phyloP scores from a whole-genome alignment of 2,113 vertebrate genomes.

The Anolis sagrei region DNA sequence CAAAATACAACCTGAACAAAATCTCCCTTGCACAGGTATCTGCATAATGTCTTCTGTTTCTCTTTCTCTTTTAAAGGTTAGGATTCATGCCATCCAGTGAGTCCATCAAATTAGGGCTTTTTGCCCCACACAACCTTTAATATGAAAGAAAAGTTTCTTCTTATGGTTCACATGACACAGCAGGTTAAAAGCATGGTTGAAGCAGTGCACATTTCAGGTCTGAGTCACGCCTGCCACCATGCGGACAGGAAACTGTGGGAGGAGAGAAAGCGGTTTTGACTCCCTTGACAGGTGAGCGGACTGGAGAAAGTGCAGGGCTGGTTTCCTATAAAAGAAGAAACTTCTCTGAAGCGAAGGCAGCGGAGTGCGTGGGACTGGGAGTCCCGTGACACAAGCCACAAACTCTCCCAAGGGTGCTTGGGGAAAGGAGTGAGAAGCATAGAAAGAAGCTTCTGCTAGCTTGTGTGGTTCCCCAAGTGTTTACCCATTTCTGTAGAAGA shows the following conservation, averaged over 20 bases:
- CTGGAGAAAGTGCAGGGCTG: not conserved
- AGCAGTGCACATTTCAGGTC: conserved; percentile 15
- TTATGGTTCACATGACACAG: conserved; percentile 32
- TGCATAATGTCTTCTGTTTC: not conserved
- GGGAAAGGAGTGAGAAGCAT: not conserved
- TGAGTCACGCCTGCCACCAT: conserved; percentile 28
- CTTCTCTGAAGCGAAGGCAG: conserved; percentile 33
- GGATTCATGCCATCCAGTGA: not conserved
- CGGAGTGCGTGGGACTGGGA: not conserved
- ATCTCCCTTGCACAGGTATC: not conserved
- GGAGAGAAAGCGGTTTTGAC: conserved; percentile 29
- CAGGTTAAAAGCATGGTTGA: conserved; percentile 25
- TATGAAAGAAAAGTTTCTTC: conserved; percentile 7
- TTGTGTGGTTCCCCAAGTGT: not conserved
- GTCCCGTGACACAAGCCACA: conserved; percentile 15
- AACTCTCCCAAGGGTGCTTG: not conserved
- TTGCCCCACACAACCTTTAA: not conserved
- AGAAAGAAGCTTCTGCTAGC: not conserved
- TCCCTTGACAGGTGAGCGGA: conserved; percentile 13
- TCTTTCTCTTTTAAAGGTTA: not conserved
- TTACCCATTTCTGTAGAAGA: not conserved
- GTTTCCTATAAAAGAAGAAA: conserved; percentile 33
- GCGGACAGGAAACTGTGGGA: conserved; percentile 34
- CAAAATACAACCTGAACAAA: not conserved
- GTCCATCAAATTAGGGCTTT: not conserved